phyloP scores from a whole-genome alignment of 2,888 invertebrate genomes.

The Aproaerema taeniolella region DNA sequence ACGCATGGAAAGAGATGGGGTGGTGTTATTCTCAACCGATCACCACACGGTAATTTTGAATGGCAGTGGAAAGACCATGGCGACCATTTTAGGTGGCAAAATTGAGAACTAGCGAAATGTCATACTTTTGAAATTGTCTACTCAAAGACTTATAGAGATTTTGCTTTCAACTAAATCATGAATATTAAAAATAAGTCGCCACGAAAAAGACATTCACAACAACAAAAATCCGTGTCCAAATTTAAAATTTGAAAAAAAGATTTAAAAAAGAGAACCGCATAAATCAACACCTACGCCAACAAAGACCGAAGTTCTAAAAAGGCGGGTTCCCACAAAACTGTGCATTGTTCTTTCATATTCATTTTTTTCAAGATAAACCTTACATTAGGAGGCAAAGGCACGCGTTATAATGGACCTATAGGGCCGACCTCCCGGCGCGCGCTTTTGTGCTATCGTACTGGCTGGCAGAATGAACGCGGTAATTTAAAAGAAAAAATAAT shows the following conservation, averaged over 20 bases:
- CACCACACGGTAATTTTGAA: too few species aligned
- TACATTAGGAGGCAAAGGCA: constrained; percentile 21
- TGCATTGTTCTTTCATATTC: constrained; percentile 38
- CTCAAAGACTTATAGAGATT: too few species aligned
- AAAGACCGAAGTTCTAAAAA: constrained; percentile 24
- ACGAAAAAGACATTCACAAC: too few species aligned
- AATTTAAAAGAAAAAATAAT: constrained; percentile 17
- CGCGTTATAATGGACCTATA: constrained; percentile 16
- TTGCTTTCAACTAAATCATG: too few species aligned
- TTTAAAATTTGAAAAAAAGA: constrained; percentile 11
- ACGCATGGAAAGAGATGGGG: too few species aligned
- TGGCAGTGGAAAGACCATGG: too few species aligned
- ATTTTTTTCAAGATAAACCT: constrained; percentile 38
- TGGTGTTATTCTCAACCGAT: too few species aligned
- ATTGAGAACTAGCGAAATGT: too few species aligned
- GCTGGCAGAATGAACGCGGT: constrained; percentile 20
- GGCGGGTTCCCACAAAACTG: constrained; percentile 30
- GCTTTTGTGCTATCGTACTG: constrained; percentile 19
- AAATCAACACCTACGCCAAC: constrained; percentile 30
- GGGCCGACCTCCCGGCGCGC: constrained; percentile 30
- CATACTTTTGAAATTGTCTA: too few species aligned
- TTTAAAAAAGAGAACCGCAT: constrained; percentile 19
- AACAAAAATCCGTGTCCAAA: constrained; percentile 9
- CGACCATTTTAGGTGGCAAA: too few species aligned
- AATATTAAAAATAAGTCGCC: constrained; percentile 11